These are phyloP conservation scores for Babyrousa celebensis DNA, from an alignment of 2,797 vertebrate genomes.

Conservation along the genomic window DNA sequence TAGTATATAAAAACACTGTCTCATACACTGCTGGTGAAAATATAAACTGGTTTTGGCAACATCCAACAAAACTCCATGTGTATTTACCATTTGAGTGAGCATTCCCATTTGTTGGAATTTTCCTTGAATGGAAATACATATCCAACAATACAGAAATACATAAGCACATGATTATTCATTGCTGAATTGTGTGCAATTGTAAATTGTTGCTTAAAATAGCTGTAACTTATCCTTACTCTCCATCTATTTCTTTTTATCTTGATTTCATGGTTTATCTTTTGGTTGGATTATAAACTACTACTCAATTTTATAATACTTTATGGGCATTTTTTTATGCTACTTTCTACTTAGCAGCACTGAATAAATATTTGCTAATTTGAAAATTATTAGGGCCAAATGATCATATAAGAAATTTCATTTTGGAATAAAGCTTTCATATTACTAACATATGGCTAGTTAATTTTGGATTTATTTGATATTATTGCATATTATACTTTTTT, in stretches of 20 bases:
- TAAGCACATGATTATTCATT: background rate
- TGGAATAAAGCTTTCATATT: conserved; percentile 53
- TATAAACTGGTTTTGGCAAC: background rate
- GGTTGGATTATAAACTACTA: background rate
- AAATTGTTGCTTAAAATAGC: background rate
- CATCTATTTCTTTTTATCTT: background rate
- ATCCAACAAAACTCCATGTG: background rate
- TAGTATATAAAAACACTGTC: background rate
- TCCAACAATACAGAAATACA: background rate
- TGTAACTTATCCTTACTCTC: background rate
- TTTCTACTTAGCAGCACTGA: background rate
- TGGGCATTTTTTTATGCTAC: background rate
- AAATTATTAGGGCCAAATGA: conserved; percentile 51
- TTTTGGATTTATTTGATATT: background rate
- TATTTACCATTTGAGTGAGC: background rate
- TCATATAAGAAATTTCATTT: conserved; percentile 41
- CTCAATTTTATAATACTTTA: background rate
- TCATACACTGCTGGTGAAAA: background rate
- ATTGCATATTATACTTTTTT: background rate
- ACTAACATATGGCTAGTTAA: conserved; percentile 43
- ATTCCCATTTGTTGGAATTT: background rate
- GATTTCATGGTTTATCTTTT: background rate
- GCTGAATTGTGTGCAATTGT: background rate
- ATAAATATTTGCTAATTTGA: conserved; percentile 2
- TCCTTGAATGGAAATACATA: background rate